These are phyloP conservation scores for Lepidonotus clava DNA, from an alignment of 2,888 invertebrate genomes.

Conservation along the genomic window DNA sequence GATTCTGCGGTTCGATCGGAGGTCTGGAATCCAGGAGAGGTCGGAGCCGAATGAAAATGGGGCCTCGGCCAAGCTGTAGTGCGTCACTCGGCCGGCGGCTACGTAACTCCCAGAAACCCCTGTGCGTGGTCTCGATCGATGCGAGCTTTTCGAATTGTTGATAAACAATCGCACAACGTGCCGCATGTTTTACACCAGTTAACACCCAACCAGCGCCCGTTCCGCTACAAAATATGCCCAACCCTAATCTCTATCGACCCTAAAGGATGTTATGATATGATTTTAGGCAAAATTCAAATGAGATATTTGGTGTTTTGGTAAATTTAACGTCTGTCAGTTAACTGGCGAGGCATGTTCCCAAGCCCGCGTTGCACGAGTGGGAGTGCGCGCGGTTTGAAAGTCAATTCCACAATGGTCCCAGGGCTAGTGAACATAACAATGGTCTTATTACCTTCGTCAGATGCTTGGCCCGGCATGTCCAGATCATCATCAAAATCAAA, in stretches of 20 bases:
- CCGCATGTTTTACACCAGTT: neutral
- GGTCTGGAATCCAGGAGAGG: neutral
- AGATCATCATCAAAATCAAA: conserved; percentile 72
- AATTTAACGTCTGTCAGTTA: neutral
- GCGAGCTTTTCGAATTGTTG: conserved; percentile 43
- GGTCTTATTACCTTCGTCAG: conserved; percentile 72
- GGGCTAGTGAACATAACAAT: neutral
- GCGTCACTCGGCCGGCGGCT: neutral
- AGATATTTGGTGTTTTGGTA: neutral
- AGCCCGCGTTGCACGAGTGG: neutral
- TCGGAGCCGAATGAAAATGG: neutral
- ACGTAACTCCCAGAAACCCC: conserved; percentile 22
- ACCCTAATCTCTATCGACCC: neutral
- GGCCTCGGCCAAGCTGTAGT: neutral
- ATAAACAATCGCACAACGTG: conserved; percentile 26
- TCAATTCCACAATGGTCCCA: neutral
- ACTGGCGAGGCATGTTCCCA: neutral
- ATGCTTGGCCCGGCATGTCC: conserved; percentile 67
- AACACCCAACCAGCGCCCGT: neutral
- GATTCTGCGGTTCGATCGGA: neutral
- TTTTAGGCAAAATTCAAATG: neutral
- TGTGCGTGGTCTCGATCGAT: neutral
- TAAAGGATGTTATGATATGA: neutral
- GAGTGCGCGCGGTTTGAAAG: neutral
- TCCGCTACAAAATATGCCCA: neutral